These are phyloP conservation scores for Daubentonia madagascariensis DNA, from an alignment of 2,113 vertebrate genomes.

Conservation along the genomic window DNA sequence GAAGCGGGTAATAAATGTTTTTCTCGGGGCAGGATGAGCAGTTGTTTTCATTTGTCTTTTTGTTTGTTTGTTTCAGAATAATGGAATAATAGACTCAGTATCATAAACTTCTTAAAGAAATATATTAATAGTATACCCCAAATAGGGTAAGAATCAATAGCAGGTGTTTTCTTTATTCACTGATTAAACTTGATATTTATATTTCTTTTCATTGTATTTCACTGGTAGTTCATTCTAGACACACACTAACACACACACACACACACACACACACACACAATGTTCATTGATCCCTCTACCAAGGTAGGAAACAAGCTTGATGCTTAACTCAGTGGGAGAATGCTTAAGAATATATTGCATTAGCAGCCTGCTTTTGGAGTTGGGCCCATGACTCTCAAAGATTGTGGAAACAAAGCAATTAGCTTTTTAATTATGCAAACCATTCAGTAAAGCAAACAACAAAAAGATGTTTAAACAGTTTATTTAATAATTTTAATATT, in stretches of 20 bases:
- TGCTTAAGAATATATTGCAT: not conserved
- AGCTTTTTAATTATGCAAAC: constrained; percentile 30
- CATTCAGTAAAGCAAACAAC: not conserved
- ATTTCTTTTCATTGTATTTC: not conserved
- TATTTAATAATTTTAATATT: not conserved
- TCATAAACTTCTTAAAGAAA: not conserved
- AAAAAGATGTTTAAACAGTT: not conserved
- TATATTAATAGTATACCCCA: not conserved
- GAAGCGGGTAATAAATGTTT: not conserved
- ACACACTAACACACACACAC: not conserved
- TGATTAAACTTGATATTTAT: not conserved
- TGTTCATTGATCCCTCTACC: not conserved
- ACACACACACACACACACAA: not conserved
- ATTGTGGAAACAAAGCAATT: constrained; percentile 22
- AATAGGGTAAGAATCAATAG: not conserved
- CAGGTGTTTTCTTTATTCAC: not conserved
- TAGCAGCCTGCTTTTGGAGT: not conserved
- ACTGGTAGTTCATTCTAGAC: not conserved
- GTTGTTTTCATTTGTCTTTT: not conserved
- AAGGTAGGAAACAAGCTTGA: not conserved
- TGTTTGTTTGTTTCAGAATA: not conserved
- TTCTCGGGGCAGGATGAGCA: not conserved
- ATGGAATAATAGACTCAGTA: not conserved
- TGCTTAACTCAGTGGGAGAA: not conserved
- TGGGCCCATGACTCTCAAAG: not conserved